Base-by-base conservation (phyloP, 1,140 invertebrate species). In the Bombyx mori region DNA sequence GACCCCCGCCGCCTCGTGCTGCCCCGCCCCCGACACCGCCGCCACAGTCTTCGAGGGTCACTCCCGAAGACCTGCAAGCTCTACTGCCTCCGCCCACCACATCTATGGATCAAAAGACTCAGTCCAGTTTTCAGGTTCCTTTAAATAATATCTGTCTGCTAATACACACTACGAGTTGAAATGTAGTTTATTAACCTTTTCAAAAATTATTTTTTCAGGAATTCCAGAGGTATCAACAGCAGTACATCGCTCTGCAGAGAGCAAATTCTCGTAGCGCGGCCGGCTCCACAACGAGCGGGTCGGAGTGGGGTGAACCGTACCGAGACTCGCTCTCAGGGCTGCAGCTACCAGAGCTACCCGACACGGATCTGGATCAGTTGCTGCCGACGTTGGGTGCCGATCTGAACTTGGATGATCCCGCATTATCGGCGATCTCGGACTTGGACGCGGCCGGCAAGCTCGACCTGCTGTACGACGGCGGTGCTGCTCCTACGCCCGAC, bases 291-390 rank as follows among this genome's bases (percentile, higher is more conserved):
- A 18, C 48, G 9, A 49, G 48, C 22, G 73, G 75, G 54, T 67
- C 75, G 8, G 82, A 86, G 49, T 86, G 83, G 83, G 75, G 75
- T 63, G 76, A 82, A 58, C 76, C 84, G 0, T 84, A 83, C 61
- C 77, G 79, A 75, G 82, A 84, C 73, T 72, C 80, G 42, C 58
- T 84, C 12, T 52, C 57, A 5, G 71, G 71, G 4, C 54, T 82
- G 6, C 64, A 75, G 12, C 71, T 86, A 6, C 82, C 82, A 6
- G 82, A 86, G 54, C 69, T 88, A 8, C 70, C 82, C 6, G 83
- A 87, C 58, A 75, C 71, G 49, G 92, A 92, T 66, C 84, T 92
- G 51, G 92, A 92, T 60, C 90, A 91, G 63, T 75, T 92, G 71
- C 74, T 92, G 63, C 91, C 91, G 10, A 90, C 88, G 45, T 75